Conservation (phyloP, 2,113 vertebrate genomes). For the Plecturocebus donacophilus region DNA sequence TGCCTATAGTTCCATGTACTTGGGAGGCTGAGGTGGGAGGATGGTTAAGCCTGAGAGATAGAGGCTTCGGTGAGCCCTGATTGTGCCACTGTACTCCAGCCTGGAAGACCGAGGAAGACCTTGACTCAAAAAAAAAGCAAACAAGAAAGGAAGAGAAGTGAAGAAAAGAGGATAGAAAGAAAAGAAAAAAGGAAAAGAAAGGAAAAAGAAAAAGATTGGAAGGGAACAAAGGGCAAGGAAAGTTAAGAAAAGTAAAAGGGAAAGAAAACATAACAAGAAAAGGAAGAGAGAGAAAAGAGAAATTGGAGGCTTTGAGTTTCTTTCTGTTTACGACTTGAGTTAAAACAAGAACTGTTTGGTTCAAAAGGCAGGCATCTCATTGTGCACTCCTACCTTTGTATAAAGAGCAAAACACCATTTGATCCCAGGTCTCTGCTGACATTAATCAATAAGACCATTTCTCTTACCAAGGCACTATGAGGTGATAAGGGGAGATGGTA, state of each 20-base stretch:
- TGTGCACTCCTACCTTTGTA: not conserved
- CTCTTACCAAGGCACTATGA: not conserved
- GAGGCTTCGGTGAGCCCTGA: not conserved
- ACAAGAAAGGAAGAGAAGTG: not conserved
- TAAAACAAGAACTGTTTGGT: not conserved
- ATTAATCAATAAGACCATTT: slow-evolving; percentile 1
- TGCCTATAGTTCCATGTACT: not conserved
- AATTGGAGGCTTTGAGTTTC: not conserved
- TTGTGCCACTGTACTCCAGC: not conserved
- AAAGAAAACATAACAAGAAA: not conserved
- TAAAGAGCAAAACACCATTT: not conserved
- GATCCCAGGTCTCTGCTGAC: not conserved
- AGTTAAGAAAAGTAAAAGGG: not conserved
- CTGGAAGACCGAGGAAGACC: not conserved
- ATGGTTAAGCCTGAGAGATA: not conserved
- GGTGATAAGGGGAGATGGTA: not conserved
- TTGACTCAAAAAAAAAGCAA: not conserved
- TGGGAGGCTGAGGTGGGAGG: not conserved
- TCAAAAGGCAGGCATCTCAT: not conserved
- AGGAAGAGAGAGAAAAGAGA: not conserved
- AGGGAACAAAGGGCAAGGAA: not conserved
- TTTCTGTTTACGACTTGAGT: not conserved
- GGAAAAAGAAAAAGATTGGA: not conserved
- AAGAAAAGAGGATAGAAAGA: not conserved
- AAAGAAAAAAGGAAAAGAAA: too few species aligned